phyloP scores from a whole-genome alignment of 2,113 vertebrate species.

The Upupa epops region DNA sequence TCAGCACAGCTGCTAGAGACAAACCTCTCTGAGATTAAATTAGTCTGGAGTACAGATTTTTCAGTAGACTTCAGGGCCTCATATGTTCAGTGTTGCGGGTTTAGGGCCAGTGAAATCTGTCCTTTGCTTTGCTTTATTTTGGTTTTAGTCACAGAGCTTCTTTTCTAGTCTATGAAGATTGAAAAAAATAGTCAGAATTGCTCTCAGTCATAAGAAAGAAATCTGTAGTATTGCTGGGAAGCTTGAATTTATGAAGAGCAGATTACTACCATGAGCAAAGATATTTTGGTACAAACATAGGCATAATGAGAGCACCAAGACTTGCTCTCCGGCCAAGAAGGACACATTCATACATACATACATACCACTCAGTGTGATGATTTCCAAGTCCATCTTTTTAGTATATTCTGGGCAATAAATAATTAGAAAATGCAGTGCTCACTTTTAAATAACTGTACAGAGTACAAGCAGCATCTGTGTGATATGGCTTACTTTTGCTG shows the following conservation, averaged over 20 bases:
- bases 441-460: not conserved
- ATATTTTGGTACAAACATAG: not conserved
- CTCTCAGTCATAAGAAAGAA: not conserved
- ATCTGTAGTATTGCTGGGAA: not conserved
- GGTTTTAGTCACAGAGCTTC: not conserved
- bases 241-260: not conserved
- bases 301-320: not conserved
- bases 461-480: not conserved
- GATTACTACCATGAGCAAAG: not conserved
- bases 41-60: not conserved
- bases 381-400: accelerated
- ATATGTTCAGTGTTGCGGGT: not conserved
- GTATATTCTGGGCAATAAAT: not conserved
- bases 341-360: not conserved
- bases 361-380: accelerated
- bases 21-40: not conserved
- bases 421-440: not conserved
- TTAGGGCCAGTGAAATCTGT: not conserved
- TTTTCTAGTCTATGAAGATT: not conserved
- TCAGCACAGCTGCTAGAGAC: not conserved
- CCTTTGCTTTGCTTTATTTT: not conserved
- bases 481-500: not conserved
- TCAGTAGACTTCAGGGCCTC: not conserved
- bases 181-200: not conserved
- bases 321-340: not conserved